Evolutionary conservation across 2,113 vertebrate species (phyloP).

Genomic region (Malurus elegans): DNA sequence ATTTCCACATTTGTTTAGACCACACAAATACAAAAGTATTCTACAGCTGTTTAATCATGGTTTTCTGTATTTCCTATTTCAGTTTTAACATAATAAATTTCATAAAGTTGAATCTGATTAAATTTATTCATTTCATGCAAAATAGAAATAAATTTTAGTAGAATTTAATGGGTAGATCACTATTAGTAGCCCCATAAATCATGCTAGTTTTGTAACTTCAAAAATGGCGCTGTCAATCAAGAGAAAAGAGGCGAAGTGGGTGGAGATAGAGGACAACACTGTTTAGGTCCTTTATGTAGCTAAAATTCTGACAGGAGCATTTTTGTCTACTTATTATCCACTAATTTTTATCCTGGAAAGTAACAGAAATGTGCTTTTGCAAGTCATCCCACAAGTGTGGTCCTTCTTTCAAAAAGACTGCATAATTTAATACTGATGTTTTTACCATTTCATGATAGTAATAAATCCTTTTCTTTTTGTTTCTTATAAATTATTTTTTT

Average conservation of each 20-base stretch:
- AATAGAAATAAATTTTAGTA: background rate
- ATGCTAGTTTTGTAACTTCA: background rate
- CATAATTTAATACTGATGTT: background rate
- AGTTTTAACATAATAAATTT: background rate
- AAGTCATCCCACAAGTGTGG: background rate
- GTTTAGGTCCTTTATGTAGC: background rate
- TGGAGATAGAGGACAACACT: background rate
- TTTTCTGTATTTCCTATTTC: background rate
- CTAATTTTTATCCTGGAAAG: background rate
- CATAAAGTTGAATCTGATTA: background rate
- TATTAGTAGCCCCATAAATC: background rate
- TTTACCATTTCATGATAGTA: background rate
- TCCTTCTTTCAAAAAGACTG: background rate
- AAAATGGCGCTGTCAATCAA: background rate
- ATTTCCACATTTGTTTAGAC: constrained; percentile 23
- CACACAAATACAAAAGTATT: background rate
- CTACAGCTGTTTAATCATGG: background rate
- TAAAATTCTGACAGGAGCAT: background rate
- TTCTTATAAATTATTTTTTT: background rate
- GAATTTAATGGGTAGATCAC: background rate
- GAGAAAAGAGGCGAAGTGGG: background rate
- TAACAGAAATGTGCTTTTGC: background rate
- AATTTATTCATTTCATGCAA: background rate
- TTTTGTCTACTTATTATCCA: no score
- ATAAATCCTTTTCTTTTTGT: background rate